Evolutionary conservation across 1,140 invertebrate species (phyloP), one percentile per base, ranked within the genome.

Genomic region (Mesaphorura yosii): DNA sequence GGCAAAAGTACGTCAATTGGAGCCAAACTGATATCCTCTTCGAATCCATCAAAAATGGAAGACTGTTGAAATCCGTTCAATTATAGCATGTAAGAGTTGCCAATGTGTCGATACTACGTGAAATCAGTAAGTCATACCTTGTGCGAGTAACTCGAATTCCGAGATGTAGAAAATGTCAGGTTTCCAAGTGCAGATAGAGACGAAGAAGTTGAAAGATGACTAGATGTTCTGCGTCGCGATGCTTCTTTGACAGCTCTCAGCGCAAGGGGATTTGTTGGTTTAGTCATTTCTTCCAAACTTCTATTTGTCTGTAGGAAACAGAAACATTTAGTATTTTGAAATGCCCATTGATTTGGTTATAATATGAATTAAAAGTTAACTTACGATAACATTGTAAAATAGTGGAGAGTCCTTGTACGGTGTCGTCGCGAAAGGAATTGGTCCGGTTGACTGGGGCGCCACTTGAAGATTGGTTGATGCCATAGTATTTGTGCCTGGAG

Each of bases 401-500:
- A 86, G 71, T 6, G 82, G 79, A 38, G 80, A 82, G 67, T 85
- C 82, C n/a, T 84, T 84, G 63, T 83, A 88, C 2, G 84, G 84
- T 7, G 81, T 79, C 2, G 78, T 77, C 3, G 80, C 76, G 7
- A 85, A 70, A 7, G 80, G 75, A 5, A 51, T 40, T 81, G 66
- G 44, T 84, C 77, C 66, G 82, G 82, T 59, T 83, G 79, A n/a
- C 1, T 48, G 31, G 12, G 22, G 41, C 14, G 29, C 44, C n/a
- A 34, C 44, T 40, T 48, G 58, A 41, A 25, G 25, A 23, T 53
- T 53, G 3, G 42, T 19, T 17, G 34, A 44, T 28, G n/a, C 26
- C 29, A 56, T 34, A 4, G 39, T 6, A 31, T 49, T 57, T 31
- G 41, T 10, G 22, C 1, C 19, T 20, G 20, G 23, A 29, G 45